Evolutionary conservation across 2,113 vertebrate genomes (phyloP).

Genomic region (Antigone vipio): DNA sequence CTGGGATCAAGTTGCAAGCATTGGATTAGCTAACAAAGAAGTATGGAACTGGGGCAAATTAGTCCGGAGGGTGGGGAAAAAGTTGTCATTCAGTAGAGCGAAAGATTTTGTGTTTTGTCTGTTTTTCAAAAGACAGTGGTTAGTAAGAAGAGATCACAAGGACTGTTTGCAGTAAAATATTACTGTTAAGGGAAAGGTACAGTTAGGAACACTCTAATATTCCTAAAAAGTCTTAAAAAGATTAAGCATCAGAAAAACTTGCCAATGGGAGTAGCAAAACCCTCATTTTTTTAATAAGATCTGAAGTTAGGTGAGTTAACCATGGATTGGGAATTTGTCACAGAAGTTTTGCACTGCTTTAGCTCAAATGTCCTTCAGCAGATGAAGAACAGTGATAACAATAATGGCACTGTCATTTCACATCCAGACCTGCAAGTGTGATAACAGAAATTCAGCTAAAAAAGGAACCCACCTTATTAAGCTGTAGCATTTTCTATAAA

Average conservation of each 20-base stretch:
- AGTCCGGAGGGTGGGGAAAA: neutral
- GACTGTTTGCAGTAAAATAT: neutral
- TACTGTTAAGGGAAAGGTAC: neutral
- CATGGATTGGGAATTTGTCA: neutral
- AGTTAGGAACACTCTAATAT: neutral
- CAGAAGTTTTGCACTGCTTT: neutral
- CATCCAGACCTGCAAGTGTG: neutral
- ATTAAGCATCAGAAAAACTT: neutral
- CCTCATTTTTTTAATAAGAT: neutral
- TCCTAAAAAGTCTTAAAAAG: neutral
- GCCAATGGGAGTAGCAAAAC: neutral
- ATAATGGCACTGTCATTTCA: constrained; percentile 32
- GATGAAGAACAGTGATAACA: constrained; percentile 6
- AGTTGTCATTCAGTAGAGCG: fast-evolving
- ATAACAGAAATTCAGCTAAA: neutral
- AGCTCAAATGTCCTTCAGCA: constrained; percentile 9
- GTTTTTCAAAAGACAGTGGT: neutral
- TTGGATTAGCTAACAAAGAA: neutral
- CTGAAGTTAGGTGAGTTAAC: neutral
- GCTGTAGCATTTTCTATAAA: neutral
- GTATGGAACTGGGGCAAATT: neutral
- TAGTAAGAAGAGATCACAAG: neutral
- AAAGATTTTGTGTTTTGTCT: neutral
- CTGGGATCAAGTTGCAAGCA: neutral
- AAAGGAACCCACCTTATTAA: neutral